Evolutionary conservation across 2,797 vertebrate species (phyloP).

Genomic region (Petrocephalus sullivani): DNA sequence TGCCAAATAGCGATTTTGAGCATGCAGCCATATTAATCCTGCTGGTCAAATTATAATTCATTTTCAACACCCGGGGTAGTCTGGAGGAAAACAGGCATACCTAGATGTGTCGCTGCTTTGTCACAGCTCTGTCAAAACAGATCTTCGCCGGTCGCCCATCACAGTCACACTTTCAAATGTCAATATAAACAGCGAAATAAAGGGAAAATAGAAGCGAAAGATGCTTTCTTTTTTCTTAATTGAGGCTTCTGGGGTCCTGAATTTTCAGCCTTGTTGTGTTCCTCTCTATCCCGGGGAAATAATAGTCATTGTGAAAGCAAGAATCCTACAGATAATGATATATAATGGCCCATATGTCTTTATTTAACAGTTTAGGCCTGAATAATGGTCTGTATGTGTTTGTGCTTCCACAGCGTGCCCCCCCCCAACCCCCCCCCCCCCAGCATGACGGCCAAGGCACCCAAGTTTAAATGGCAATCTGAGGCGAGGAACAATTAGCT

Average conservation of each 20-base stretch:
- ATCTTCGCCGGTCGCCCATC: conserved; percentile 36
- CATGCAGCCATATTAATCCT: conserved; percentile 28
- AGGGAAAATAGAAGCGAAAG: background rate
- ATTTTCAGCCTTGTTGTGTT: conserved; percentile 18
- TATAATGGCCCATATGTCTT: conserved; percentile 27
- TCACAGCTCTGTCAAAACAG: conserved; percentile 43
- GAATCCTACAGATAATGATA: conserved; percentile 30
- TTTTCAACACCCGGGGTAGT: conserved; percentile 26
- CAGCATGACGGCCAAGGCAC: background rate
- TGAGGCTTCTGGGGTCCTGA: conserved; percentile 13
- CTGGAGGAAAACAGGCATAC: conserved; percentile 15
- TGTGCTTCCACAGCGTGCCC: background rate
- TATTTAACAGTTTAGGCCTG: conserved; percentile 23
- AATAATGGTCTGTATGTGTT: conserved; percentile 19
- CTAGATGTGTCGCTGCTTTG: conserved; percentile 12
- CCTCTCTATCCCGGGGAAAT: conserved; percentile 13
- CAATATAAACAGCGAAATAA: conserved; percentile 28
- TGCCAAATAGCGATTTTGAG: background rate
- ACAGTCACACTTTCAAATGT: conserved; percentile 42
- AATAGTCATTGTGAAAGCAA: conserved; percentile 20
- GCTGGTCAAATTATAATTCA: conserved; percentile 30
- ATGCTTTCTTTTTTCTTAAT: conserved; percentile 20
- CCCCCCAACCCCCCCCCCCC: background rate
- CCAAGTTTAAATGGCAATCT: background rate
- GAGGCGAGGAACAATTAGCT: background rate